phyloP scores from a whole-genome alignment of 2,113 vertebrate species.

The Rostratula benghalensis region DNA sequence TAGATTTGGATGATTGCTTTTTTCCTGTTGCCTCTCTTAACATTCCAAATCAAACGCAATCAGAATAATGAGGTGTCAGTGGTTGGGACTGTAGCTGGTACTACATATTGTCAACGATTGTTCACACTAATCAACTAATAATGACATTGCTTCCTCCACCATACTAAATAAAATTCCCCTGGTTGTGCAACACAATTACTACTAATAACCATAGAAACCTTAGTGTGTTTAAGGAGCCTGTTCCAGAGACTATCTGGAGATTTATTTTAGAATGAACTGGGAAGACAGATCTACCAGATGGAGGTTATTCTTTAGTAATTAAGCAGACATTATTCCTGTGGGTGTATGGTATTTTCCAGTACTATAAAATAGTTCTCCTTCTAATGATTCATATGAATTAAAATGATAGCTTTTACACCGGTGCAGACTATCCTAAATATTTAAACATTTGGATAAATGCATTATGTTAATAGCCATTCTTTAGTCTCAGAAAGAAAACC shows the following conservation, averaged over 20 bases:
- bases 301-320: conserved; percentile 76
- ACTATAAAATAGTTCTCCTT: conserved; percentile 57
- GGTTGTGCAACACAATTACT: conserved; percentile 74
- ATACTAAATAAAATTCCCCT: conserved; percentile 71
- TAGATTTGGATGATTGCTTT: conserved; percentile 49
- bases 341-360: conserved; percentile 62
- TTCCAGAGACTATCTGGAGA: conserved; percentile 72
- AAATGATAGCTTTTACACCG: conserved; percentile 45
- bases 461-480: conserved; percentile 62
- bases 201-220: conserved; percentile 75
- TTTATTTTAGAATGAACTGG: conserved; percentile 56
- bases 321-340: conserved; percentile 74
- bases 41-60: conserved; percentile 75
- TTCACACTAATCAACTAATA: conserved; percentile 80
- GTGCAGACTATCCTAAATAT: conserved; percentile 64
- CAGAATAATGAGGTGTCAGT: conserved; percentile 78
- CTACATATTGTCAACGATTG: conserved; percentile 68
- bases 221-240: conserved; percentile 63
- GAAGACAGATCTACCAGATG: conserved; percentile 69
- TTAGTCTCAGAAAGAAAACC: conserved; percentile 15
- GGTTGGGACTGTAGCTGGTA: conserved; percentile 59
- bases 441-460: conserved; percentile 70
- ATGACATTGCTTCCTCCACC: conserved; percentile 64
- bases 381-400: conserved; percentile 67
- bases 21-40: conserved; percentile 56